Conservation (phyloP, 1,140 invertebrate species). For the Temnothorax curvispinosus region DNA sequence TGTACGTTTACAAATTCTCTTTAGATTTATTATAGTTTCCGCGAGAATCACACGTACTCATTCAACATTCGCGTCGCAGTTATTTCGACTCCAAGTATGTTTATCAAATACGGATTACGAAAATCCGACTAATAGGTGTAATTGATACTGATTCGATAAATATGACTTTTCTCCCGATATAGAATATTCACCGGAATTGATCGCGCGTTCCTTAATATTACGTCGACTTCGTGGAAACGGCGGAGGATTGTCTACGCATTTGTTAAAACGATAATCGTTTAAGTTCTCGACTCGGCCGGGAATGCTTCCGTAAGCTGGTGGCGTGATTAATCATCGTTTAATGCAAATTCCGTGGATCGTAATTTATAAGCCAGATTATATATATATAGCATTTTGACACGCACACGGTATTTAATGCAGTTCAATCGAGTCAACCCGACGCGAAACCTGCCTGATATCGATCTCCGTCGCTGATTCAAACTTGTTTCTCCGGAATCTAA, state of each 20-base stretch:
- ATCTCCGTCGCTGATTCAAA: conserved; percentile 37
- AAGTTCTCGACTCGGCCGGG: neutral
- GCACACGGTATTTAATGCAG: conserved; percentile 62
- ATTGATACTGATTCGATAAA: conserved; percentile 15
- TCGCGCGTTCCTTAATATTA: neutral
- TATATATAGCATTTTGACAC: conserved; percentile 61
- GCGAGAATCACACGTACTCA: neutral
- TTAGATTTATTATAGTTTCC: neutral
- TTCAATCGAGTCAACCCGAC: conserved; percentile 61
- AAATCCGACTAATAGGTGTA: neutral
- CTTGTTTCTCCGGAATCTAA: conserved; percentile 28
- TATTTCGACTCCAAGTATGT: neutral
- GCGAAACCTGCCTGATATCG: conserved; percentile 59
- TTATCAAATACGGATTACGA: conserved; percentile 36
- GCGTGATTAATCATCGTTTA: conserved; percentile 44
- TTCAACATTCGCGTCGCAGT: neutral
- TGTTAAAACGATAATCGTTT: conserved; percentile 30
- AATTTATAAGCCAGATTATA: conserved; percentile 52
- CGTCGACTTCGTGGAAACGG: neutral
- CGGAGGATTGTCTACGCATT: neutral
- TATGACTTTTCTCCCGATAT: neutral
- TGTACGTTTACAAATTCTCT: neutral
- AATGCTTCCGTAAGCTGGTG: neutral
- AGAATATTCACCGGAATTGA: neutral
- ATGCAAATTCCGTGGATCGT: conserved; percentile 31